phyloP scores from a whole-genome alignment of 2,888 invertebrate species.

The Apeira syringaria region DNA sequence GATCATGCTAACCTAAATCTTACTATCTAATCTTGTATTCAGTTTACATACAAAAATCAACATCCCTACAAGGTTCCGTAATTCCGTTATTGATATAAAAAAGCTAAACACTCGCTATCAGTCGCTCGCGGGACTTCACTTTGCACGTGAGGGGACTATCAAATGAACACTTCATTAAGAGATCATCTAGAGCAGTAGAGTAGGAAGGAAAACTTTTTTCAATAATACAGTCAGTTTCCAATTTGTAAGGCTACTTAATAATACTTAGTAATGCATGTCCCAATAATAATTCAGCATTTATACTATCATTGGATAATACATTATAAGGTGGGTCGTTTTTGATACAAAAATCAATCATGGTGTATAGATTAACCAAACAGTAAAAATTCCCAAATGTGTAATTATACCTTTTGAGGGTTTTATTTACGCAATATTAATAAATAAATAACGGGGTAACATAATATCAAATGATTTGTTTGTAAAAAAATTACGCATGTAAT shows the following conservation, averaged over 20 bases:
- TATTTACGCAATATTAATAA: too few species aligned
- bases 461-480: too few species aligned
- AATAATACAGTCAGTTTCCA: conserved; percentile 17
- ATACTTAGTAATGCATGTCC: conserved; percentile 35
- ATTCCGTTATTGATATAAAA: conserved; percentile 43
- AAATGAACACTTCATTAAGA: conserved; percentile 52
- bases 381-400: too few species aligned
- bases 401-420: too few species aligned
- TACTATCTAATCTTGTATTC: conserved; percentile 28
- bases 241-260: conserved; percentile 14
- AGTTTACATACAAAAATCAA: conserved; percentile 29
- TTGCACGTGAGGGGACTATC: not conserved
- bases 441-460: too few species aligned
- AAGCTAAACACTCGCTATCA: conserved; percentile 61
- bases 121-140: conserved; percentile 59
- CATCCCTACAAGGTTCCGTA: conserved; percentile 26
- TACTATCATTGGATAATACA: conserved; percentile 21
- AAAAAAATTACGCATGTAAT: too few species aligned
- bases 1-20: conserved; percentile 30
- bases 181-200: conserved; percentile 42
- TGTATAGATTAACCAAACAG: too few species aligned
- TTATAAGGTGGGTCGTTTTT: too few species aligned
- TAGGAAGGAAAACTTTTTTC: conserved; percentile 22
- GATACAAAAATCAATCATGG: too few species aligned
- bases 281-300: conserved; percentile 18